phyloP scores from a whole-genome alignment of 2,888 invertebrate species.

The Hoplodrina ambigua region DNA sequence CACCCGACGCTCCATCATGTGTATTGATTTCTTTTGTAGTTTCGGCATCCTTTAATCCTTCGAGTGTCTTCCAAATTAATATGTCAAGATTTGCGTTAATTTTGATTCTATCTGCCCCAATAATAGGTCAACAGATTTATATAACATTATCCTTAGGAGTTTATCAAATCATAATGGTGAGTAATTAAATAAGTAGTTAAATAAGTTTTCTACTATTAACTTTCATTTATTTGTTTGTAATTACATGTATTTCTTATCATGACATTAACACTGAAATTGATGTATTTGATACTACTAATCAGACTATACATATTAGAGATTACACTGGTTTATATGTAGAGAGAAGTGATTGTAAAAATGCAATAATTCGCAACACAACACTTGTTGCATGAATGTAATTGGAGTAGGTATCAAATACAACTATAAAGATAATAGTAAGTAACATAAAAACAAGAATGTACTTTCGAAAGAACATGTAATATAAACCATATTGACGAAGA shows the following conservation, averaged over 20 bases:
- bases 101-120: constrained; percentile 2
- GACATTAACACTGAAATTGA: neutral
- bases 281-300: no score
- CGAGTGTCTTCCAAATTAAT: constrained; percentile 28
- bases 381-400: constrained; percentile 50
- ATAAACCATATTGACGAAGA: constrained; percentile 15
- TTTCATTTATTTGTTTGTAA: constrained; percentile 2
- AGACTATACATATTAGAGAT: constrained; percentile 30
- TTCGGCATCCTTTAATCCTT: constrained; percentile 50
- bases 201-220: neutral
- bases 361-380: constrained; percentile 46
- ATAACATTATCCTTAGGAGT: neutral
- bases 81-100: constrained; percentile 12
- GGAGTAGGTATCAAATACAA: constrained; percentile 43
- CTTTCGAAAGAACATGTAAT: constrained; percentile 43
- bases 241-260: constrained; percentile 19
- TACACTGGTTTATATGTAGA: constrained; percentile 27
- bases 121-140: neutral
- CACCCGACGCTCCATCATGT: constrained; percentile 68
- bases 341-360: constrained; percentile 38
- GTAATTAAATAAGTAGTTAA: no score
- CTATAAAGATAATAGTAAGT: constrained; percentile 45
- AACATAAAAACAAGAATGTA: constrained; percentile 44
- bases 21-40: constrained; percentile 68
- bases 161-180: constrained; percentile 16